phyloP scores from a whole-genome alignment of 1,140 invertebrate species.

The Diorhabda carinulata region DNA sequence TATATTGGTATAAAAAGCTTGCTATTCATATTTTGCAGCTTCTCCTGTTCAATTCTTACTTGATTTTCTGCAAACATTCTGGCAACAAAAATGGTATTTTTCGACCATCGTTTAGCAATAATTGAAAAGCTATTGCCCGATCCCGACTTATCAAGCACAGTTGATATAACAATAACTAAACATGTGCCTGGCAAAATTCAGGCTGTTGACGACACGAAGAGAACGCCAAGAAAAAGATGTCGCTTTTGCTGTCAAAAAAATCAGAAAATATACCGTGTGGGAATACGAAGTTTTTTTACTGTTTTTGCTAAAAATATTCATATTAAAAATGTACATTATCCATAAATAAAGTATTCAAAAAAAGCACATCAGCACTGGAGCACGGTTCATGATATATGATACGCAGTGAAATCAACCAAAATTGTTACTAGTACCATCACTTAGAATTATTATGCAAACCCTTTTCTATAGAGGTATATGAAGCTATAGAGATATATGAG shows the following conservation, averaged over 20 bases:
- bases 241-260: background rate
- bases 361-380: no score
- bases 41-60: slow-evolving; percentile 12
- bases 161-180: background rate
- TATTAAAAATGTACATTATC: no score
- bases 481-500: no score
- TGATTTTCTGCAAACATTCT: slow-evolving; percentile 10
- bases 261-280: slow-evolving; percentile 6
- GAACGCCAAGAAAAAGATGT: background rate
- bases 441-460: no score
- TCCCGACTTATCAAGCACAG: background rate
- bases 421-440: no score
- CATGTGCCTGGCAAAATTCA: slow-evolving; percentile 1
- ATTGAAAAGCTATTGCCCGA: slow-evolving; percentile 7
- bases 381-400: no score
- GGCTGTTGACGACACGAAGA: background rate
- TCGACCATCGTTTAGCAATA: slow-evolving; percentile 10
- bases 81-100: slow-evolving; percentile 7
- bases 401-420: no score
- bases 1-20: slow-evolving; percentile 25
- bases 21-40: slow-evolving; percentile 22
- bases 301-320: no score
- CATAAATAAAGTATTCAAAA: no score
- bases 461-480: no score
- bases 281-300: background rate